A percentile compares a stretch with the other conserved stretches of the same genome.
These are phyloP conservation scores for Achlya flavicornis DNA, from an alignment of 2,888 invertebrate genomes.

Conservation along the genomic window DNA sequence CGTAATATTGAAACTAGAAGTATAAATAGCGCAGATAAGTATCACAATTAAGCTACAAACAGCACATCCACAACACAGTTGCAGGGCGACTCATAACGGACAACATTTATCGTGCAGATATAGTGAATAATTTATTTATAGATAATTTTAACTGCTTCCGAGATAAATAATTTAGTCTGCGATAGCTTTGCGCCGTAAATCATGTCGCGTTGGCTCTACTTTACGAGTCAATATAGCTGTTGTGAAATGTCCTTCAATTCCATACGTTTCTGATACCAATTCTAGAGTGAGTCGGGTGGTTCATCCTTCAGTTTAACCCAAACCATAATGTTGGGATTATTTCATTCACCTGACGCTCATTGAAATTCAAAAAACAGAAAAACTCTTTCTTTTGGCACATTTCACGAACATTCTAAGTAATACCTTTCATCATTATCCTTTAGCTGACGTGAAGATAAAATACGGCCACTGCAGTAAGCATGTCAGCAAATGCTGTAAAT, in stretches of 20 bases:
- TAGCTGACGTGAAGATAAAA: background rate
- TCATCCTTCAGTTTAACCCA: too few relatives aligned
- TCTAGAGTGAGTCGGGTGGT: too few relatives aligned
- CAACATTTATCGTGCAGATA: conserved; percentile 36
- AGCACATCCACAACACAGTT: conserved; percentile 27
- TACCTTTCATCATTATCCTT: background rate
- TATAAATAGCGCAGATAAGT: background rate
- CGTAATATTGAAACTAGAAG: background rate
- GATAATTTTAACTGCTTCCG: conserved; percentile 49
- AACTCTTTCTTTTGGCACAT: too few relatives aligned
- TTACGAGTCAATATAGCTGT: conserved; percentile 34
- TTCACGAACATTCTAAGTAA: too few relatives aligned
- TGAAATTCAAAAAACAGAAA: too few relatives aligned
- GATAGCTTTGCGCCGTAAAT: conserved; percentile 41
- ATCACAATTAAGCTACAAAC: conserved; percentile 21
- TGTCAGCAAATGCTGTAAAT: background rate
- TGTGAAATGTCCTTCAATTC: background rate
- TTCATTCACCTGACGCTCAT: too few relatives aligned
- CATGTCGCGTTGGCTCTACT: conserved; percentile 42
- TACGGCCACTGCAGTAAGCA: background rate
- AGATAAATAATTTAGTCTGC: conserved; percentile 48
- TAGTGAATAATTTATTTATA: conserved; percentile 44
- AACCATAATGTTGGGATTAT: too few relatives aligned
- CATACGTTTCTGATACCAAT: background rate
- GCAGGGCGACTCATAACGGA: conserved; percentile 23